phyloP scores from a whole-genome alignment of 2,888 invertebrate species.

The Parelbella ahira region DNA sequence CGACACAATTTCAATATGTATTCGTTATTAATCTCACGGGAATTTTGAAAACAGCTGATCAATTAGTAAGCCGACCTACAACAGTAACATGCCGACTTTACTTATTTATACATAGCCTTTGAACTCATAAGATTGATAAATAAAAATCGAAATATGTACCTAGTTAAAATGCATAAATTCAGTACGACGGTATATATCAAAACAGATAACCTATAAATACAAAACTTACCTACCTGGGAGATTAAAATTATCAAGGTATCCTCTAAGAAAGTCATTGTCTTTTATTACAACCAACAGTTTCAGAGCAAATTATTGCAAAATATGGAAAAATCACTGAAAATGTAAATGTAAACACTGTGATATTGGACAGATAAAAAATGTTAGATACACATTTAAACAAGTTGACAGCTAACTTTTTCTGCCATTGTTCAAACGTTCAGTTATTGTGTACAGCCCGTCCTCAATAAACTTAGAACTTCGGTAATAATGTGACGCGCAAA shows the following conservation, averaged over 20 bases:
- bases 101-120: constrained; percentile 9
- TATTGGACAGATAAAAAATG: constrained; percentile 4
- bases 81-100: constrained; percentile 6
- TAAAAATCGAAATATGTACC: constrained; percentile 6
- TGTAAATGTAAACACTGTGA: not conserved
- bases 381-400: not conserved
- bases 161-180: constrained; percentile 1
- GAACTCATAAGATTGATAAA: constrained; percentile 6
- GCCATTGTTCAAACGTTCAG: not conserved
- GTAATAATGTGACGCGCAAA: no score
- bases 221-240: constrained; percentile 87
- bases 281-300: not conserved
- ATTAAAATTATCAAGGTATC: constrained; percentile 91
- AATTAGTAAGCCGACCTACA: constrained; percentile 9
- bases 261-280: constrained; percentile 88
- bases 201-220: constrained; percentile 17
- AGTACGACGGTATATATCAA: not conserved
- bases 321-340: constrained; percentile 7
- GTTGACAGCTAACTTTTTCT: not conserved
- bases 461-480: no score
- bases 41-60: constrained; percentile 11
- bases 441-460: no score
- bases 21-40: constrained; percentile 3
- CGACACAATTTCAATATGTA: not conserved
- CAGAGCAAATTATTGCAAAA: not conserved